These are phyloP conservation scores for Hylyphantes graminicola DNA, from an alignment of 1,140 invertebrate species.

Conservation along the genomic window DNA sequence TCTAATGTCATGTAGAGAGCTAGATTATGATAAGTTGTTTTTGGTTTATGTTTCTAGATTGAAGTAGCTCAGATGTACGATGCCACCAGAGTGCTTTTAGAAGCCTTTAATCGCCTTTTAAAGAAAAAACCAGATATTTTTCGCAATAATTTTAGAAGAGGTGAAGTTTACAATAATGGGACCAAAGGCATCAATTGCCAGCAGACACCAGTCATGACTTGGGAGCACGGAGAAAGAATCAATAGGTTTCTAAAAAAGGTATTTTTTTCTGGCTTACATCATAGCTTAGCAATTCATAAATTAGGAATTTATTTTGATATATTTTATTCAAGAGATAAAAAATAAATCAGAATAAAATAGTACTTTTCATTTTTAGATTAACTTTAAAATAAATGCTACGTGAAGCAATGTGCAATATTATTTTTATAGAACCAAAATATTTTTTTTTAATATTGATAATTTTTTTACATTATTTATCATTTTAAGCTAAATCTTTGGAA, in stretches of 20 bases:
- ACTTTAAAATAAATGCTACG: too few relatives aligned
- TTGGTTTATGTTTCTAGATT: slow-evolving; percentile 40
- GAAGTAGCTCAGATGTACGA: slow-evolving; percentile 91
- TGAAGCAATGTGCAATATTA: too few relatives aligned
- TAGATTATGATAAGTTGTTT: not conserved
- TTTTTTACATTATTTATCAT: too few relatives aligned
- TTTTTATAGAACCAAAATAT: too few relatives aligned
- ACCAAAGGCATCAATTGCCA: slow-evolving; percentile 83
- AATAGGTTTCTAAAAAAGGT: slow-evolving; percentile 87
- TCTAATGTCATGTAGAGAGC: too few relatives aligned
- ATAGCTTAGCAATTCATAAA: not conserved
- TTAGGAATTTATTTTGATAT: not conserved
- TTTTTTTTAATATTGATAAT: too few relatives aligned
- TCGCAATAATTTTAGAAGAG: slow-evolving; percentile 74
- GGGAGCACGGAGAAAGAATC: slow-evolving; percentile 89
- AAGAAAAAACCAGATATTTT: slow-evolving; percentile 83
- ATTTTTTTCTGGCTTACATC: slow-evolving; percentile 56
- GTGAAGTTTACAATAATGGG: slow-evolving; percentile 73
- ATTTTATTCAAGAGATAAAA: not conserved
- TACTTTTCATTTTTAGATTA: not conserved
- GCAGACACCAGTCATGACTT: slow-evolving; percentile 77
- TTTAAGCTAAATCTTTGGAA: too few relatives aligned
- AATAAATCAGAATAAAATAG: not conserved
- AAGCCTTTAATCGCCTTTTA: slow-evolving; percentile 86
- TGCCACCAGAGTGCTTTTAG: slow-evolving; percentile 87